Conservation (phyloP, 2,888 invertebrate genomes). For the Agrypnus murinus region DNA sequence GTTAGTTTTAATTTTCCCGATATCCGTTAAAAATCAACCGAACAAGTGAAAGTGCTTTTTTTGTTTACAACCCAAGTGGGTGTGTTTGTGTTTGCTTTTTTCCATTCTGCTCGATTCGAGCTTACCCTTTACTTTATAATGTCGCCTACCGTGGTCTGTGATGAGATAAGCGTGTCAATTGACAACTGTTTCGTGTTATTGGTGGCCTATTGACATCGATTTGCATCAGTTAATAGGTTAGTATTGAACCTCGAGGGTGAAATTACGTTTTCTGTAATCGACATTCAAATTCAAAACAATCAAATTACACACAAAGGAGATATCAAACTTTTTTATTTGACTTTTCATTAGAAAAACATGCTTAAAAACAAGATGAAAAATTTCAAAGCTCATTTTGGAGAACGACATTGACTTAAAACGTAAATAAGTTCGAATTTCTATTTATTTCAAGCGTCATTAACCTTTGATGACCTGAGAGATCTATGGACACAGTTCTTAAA, state of each 20-base stretch:
- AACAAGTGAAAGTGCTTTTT: constrained; percentile 60
- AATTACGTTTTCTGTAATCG: constrained; percentile 31
- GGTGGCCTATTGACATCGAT: constrained; percentile 64
- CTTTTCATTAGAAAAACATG: neutral
- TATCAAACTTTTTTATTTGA: neutral
- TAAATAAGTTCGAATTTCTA: no score
- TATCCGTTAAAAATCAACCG: constrained; percentile 56
- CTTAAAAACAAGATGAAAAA: neutral
- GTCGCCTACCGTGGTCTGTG: constrained; percentile 52
- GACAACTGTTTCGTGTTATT: constrained; percentile 62
- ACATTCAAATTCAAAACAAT: neutral
- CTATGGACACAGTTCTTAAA: no score
- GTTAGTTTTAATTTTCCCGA: constrained; percentile 62
- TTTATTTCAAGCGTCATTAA: no score
- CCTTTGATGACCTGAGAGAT: no score
- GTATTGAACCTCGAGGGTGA: constrained; percentile 30
- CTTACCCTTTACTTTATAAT: constrained; percentile 36
- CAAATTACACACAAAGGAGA: neutral
- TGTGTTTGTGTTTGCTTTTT: constrained; percentile 52
- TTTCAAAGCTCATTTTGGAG: neutral
- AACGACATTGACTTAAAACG: no score
- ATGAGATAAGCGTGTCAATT: constrained; percentile 59
- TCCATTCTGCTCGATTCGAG: constrained; percentile 45
- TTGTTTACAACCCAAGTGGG: constrained; percentile 54
- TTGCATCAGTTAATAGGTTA: constrained; percentile 57